A percentile compares a stretch with the other conserved stretches of the same genome.
phyloP scores from a whole-genome alignment of 23 tunicate species.

The Ciona savignyi region DNA sequence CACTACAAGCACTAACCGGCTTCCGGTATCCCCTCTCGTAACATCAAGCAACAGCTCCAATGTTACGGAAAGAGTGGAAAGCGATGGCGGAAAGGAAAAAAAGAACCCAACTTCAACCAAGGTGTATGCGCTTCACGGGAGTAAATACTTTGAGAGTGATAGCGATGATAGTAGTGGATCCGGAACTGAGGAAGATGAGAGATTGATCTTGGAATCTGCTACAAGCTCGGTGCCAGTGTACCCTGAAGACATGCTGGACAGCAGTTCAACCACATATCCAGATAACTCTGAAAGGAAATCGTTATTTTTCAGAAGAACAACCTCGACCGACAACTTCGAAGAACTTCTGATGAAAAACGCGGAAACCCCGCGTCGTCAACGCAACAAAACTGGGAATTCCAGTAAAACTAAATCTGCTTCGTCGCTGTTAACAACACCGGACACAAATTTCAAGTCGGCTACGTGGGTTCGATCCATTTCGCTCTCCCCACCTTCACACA shows the following conservation, averaged over 20 bases:
- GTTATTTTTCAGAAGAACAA: constrained; percentile 71
- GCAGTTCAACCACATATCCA: not conserved
- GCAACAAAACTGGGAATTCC: constrained; percentile 4
- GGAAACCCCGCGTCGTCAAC: constrained; percentile 26
- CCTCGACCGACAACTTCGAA: constrained; percentile 80
- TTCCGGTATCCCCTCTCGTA: constrained; percentile 44
- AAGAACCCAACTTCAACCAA: not conserved
- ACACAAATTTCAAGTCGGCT: constrained; percentile 2
- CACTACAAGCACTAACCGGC: constrained; percentile 10
- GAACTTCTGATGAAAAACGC: constrained; percentile 40
- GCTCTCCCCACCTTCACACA: constrained; percentile 17
- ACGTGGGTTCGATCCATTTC: constrained; percentile 23
- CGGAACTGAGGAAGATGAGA: constrained; percentile 41
- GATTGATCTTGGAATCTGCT: constrained; percentile 43
- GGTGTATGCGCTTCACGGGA: constrained; percentile 29
- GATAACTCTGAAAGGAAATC: not conserved
- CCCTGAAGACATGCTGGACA: constrained; percentile 49
- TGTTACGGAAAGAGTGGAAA: not conserved
- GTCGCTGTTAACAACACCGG: constrained; percentile 1
- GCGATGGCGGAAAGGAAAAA: not conserved
- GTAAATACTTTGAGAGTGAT: constrained; percentile 36
- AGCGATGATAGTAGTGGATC: constrained; percentile 10
- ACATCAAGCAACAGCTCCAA: not conserved
- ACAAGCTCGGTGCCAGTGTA: constrained; percentile 64
- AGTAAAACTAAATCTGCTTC: constrained; percentile 10